phyloP scores from a whole-genome alignment of 1,140 invertebrate species.

The Ceratina australensis region DNA sequence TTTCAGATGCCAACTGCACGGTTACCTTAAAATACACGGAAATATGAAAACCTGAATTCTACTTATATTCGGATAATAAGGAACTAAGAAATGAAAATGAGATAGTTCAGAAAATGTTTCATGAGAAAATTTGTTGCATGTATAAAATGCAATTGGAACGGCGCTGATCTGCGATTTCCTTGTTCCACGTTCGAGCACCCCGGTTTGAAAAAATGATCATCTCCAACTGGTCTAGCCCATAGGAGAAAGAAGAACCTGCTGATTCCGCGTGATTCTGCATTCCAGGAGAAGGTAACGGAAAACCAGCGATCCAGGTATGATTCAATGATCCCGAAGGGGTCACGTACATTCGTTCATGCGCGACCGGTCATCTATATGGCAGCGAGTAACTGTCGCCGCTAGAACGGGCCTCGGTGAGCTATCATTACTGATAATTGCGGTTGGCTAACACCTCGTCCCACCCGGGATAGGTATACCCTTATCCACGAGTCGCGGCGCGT shows the following conservation, averaged over 20 bases:
- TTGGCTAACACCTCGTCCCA: constrained; percentile 52
- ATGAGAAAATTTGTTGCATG: too few relatives aligned
- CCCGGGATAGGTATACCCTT: constrained; percentile 14
- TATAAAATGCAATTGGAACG: too few relatives aligned
- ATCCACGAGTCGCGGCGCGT: neutral
- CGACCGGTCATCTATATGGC: constrained; percentile 49
- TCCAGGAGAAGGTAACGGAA: constrained; percentile 38
- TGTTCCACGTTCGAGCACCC: neutral
- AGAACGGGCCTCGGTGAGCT: constrained; percentile 21
- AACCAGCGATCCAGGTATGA: constrained; percentile 30
- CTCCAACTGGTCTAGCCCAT: too few relatives aligned
- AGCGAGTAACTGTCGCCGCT: constrained; percentile 50
- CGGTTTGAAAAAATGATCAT: neutral
- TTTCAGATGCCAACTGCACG: too few relatives aligned
- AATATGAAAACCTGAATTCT: too few relatives aligned
- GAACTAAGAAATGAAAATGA: too few relatives aligned
- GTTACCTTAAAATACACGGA: too few relatives aligned
- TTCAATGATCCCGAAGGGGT: constrained; percentile 50
- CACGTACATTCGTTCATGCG: constrained; percentile 58
- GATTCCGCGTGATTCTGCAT: constrained; percentile 7
- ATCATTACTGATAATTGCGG: constrained; percentile 62
- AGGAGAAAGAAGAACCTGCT: neutral
- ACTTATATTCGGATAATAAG: too few relatives aligned
- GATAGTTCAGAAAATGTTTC: too few relatives aligned
- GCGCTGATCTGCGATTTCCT: too few relatives aligned